Evolutionary conservation across 2,113 vertebrate species (phyloP), one percentile per base, ranked within the genome.

Genomic region (Pygoscelis adeliae): DNA sequence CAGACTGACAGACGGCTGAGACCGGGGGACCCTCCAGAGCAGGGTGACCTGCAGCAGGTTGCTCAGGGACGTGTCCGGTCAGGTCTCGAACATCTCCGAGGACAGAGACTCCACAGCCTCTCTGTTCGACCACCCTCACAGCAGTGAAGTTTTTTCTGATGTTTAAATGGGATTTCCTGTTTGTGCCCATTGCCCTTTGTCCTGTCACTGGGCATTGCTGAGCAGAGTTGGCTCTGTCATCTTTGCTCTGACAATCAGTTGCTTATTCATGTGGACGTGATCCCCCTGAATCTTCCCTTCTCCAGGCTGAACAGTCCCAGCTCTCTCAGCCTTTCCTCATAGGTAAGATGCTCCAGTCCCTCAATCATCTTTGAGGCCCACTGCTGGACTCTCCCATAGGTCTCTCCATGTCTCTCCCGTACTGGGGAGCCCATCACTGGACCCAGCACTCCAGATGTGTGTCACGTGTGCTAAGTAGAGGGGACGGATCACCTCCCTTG

Each of bases 51-150:
- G 40, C n/a, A 50, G 46, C 8, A 11, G 18, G 27, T 73, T 67
- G 22, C 78, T 55, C 46, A 25, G 23, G 47, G 36, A 15, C 1
- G 0, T 11, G 27, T 36, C 22, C 0, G 0, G 9, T 29, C 2
- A 1, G 25, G 8, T 76, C 56, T 46, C 0, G 0, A 47, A 46
- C 29, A 14, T 58, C 56, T 46, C 34, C 1, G 4, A 70, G 9
- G 34, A 36, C 56, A 53, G 46, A 80, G 34, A 23, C 15, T 52
- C 42, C 53, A 38, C 73, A 42, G 23, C 38, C 16, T 67, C 32
- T 56, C 44, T 32, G 10, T 76, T 40, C 0, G 2, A 46, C 36
- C 16, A 11, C 55, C 15, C 16, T 58, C 34, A 40, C 36, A 27
- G 16, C 7, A 52, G 63, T 32, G 17, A 58, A 7, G 1, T 15